Base-by-base conservation (phyloP, 2,797 vertebrate species). In the Ciconia nigra region DNA sequence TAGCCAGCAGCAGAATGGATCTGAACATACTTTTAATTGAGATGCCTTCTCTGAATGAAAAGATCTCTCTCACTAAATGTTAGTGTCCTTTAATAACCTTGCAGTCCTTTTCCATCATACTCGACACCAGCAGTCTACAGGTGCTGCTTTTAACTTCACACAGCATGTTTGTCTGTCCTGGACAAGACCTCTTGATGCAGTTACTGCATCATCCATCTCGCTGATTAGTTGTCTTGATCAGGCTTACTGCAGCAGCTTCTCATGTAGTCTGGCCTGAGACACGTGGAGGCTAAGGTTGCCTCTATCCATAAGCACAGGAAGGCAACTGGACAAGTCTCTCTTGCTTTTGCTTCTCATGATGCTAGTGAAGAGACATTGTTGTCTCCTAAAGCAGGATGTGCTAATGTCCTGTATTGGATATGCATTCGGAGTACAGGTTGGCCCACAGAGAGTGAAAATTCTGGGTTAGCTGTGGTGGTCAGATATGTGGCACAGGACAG, bases 41-140 rank as follows among this genome's bases (percentile, higher is more conserved):
- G 54, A 51, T 87, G 51, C 63, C 46, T 73, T 65, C 59, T 89
- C 69, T 92, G 78, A 76, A 57, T 74, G 55, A 96, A 89, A 94
- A 87, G 49, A 70, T 80, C 13, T 72, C 42, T 61, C 87, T 96
- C 65, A 73, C 95, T 96, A 94, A 89, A 94, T 87, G 20, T 92
- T 96, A 62, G 44, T 44, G 1, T 33, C 78, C 39, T 85, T 83
- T 87, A 89, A 73, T 94, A 93, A 81, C 69, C 33, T 80, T 87
- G 35, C 74, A 78, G 44, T 83, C 15, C 21, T 83, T 90, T 96
- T 82, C 31, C 61, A 22, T 63, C 17, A 5, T 91, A n/a, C 52
- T 77, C 3, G 3, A n/a, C 41, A 59, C 31, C 41, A 90, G 52
- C 52, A 85, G 44, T 41, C 78, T 85, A 44, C 26, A 67, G 78